Percentiles rank a stretch among this genome's conserved stretches.
These are phyloP conservation scores for Agapornis canus DNA, from an alignment of 2,797 vertebrate genomes.

Conservation along the genomic window DNA sequence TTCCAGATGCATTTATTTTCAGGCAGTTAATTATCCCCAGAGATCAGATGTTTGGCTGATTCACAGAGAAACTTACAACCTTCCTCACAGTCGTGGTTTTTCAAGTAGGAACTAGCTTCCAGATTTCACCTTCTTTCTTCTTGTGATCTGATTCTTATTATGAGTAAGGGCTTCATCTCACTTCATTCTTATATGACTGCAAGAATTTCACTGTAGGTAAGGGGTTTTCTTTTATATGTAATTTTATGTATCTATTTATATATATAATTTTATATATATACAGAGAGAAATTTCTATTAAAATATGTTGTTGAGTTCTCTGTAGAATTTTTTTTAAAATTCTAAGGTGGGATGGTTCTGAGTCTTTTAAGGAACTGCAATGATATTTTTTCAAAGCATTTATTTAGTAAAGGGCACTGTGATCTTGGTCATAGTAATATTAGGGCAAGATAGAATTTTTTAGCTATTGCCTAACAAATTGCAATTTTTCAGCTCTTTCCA, in stretches of 20 bases:
- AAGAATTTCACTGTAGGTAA: slow-evolving; percentile 55
- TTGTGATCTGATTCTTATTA: slow-evolving; percentile 6
- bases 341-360: neutral
- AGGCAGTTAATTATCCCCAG: slow-evolving; percentile 42
- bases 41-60: slow-evolving; percentile 66
- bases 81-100: slow-evolving; percentile 1
- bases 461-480: neutral
- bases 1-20: slow-evolving; percentile 48
- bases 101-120: slow-evolving; percentile 43
- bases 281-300: neutral
- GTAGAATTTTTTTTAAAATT: neutral
- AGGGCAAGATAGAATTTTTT: neutral
- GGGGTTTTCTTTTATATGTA: neutral
- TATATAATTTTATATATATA: neutral
- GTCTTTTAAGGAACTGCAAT: neutral
- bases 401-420: neutral
- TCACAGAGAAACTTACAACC: slow-evolving; percentile 32
- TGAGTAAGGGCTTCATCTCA: neutral
- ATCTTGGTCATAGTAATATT: neutral
- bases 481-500: neutral
- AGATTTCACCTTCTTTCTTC: slow-evolving; percentile 18
- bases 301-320: neutral
- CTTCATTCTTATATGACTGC: neutral
- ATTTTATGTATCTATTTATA: neutral
- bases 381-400: neutral